A percentile compares a stretch with the other conserved stretches of the same genome.
phyloP scores from a whole-genome alignment of 2,797 vertebrate genomes.

The Sitta carolinensis region DNA sequence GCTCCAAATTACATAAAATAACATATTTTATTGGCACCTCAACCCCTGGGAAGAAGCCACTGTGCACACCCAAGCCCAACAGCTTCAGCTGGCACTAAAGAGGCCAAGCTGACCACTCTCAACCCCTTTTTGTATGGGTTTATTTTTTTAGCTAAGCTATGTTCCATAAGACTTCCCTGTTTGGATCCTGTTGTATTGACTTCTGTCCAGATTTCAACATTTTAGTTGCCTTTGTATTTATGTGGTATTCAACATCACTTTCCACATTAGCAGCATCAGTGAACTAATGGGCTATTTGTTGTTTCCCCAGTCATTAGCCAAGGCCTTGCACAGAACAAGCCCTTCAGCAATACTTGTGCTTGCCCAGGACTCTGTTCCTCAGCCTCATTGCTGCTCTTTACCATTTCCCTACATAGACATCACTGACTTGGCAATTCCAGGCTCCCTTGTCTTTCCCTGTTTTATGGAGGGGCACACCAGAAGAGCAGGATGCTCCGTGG shows the following conservation, averaged over 20 bases:
- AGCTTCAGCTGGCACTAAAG: fast-evolving
- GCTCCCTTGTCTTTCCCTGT: neutral
- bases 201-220: neutral
- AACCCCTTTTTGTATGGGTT: neutral
- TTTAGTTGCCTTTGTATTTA: neutral
- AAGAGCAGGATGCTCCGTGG: neutral
- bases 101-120: neutral
- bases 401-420: neutral
- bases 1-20: neutral
- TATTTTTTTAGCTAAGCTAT: neutral
- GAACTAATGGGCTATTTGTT: slow-evolving; percentile 17
- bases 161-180: neutral
- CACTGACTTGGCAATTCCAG: neutral
- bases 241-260: neutral
- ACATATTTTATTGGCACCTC: neutral
- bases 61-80: neutral
- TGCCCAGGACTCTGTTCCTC: neutral
- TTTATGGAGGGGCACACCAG: neutral
- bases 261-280: slow-evolving; percentile 28
- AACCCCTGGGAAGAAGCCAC: neutral
- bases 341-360: neutral
- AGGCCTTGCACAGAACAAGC: neutral
- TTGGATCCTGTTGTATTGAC: neutral
- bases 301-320: neutral
- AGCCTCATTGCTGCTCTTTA: neutral